Conservation (phyloP, 1,140 invertebrate species). For the Pogonus chalceus region DNA sequence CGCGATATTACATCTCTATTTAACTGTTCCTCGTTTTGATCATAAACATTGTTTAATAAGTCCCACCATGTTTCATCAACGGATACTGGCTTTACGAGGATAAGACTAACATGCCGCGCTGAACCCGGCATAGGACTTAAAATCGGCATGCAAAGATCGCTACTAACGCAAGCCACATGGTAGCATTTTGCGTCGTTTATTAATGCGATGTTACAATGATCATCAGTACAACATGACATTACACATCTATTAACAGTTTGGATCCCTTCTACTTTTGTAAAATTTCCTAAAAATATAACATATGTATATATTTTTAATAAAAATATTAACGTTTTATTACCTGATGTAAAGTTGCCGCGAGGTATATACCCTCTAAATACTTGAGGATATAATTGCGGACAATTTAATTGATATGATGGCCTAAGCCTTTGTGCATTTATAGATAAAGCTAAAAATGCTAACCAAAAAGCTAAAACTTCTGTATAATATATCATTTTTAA, state of each 20-base stretch:
- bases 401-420: constrained; percentile 10
- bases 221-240: constrained; percentile 55
- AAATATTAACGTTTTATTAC: constrained; percentile 15
- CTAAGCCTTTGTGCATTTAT: background rate
- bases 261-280: constrained; percentile 43
- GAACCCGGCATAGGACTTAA: constrained; percentile 42
- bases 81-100: constrained; percentile 60
- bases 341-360: constrained; percentile 26
- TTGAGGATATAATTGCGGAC: constrained; percentile 24
- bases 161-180: constrained; percentile 58
- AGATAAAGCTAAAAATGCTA: background rate
- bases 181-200: constrained; percentile 66
- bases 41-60: constrained; percentile 27
- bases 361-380: constrained; percentile 27
- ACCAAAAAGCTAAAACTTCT: background rate
- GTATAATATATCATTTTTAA: background rate
- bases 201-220: constrained; percentile 67
- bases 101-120: constrained; percentile 56
- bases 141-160: constrained; percentile 58
- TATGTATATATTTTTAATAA: background rate
- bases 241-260: constrained; percentile 54
- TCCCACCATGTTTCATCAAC: constrained; percentile 44
- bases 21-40: constrained; percentile 21
- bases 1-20: constrained; percentile 11
- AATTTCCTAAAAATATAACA: constrained; percentile 38